Evolutionary conservation across 2,113 vertebrate genomes (phyloP), one percentile per base, ranked within the genome.

Genomic region (Cheilinus undulatus): DNA sequence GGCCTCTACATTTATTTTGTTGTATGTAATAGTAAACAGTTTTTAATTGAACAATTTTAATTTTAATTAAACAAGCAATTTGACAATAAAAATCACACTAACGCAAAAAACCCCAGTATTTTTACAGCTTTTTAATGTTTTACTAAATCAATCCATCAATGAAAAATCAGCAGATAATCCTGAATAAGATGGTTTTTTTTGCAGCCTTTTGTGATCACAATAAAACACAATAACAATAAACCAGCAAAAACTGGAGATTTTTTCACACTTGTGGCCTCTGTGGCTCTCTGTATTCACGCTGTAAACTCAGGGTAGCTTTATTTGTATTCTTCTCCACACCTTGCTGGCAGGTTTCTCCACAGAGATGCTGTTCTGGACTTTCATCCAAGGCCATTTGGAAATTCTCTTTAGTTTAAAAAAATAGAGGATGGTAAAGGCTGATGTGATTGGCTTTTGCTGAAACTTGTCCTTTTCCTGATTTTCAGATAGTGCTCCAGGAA

Each of bases 391-490:
- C 12, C 48, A 36, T 57, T 80, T 70, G 3, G 60, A 38, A 60
- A 64, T 48, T 42, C 26, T 53, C 17, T 34, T 48, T 2, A 28
- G 45, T 15, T 71, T 64, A 56, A 34, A 73, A 58, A 40, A 19
- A n/a, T 4, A 50, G 13, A 22, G 38, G 22, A 19, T 15, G 30
- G 38, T 4, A 56, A 19, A n/a, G 17, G 51, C 42, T 57, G 49
- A 54, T 46, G 38, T 43, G 43, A 58, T 63, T 70, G 36, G 17
- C 24, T 20, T 24, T 58, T 28, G 13, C 17, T 32, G n/a, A n/a
- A 45, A 19, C 22, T 30, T 59, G 40, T 64, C 23, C 64, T 28
- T 24, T 9, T 32, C 17, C 32, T 28, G 12, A 36, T 27, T n/a
- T 28, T 23, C 24, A 45, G n/a, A 60, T 40, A 30, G 14, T 19